These are phyloP conservation scores for Blera fallax DNA, from an alignment of 2,888 invertebrate genomes.

Conservation along the genomic window DNA sequence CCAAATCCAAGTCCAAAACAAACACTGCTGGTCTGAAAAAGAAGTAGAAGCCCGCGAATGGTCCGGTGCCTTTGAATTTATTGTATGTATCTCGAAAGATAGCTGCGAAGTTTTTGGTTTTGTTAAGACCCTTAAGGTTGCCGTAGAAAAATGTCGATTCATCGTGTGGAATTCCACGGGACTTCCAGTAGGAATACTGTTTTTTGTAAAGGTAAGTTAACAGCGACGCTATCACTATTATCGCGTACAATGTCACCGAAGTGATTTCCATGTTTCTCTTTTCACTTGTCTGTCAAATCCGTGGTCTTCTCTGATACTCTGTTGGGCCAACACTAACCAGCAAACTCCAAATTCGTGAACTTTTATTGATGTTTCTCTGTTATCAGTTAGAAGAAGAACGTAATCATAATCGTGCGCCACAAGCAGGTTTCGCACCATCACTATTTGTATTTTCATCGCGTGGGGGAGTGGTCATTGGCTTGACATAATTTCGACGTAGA, in stretches of 20 bases:
- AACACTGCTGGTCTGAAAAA: conserved; percentile 76
- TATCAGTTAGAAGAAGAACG: no score
- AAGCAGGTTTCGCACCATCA: neutral
- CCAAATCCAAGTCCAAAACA: conserved; percentile 78
- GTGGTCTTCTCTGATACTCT: neutral
- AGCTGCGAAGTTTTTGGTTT: conserved; percentile 74
- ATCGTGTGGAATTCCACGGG: conserved; percentile 74
- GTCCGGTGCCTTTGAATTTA: conserved; percentile 74
- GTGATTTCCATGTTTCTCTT: neutral
- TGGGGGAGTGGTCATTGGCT: no score
- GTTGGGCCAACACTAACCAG: neutral
- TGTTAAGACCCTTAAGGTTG: conserved; percentile 63
- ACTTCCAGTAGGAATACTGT: conserved; percentile 73
- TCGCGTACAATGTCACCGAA: neutral
- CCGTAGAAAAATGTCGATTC: conserved; percentile 74
- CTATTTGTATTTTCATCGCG: no score
- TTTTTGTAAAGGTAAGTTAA: neutral
- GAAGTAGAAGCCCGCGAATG: conserved; percentile 78
- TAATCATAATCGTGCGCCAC: neutral
- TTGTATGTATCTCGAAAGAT: conserved; percentile 75
- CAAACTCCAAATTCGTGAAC: neutral
- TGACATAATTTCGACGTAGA: no score
- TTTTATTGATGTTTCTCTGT: neutral
- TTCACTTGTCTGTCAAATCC: neutral
- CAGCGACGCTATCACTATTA: conserved; percentile 4